These are phyloP conservation scores for Suncus etruscus DNA, from an alignment of 2,113 vertebrate genomes.

Conservation along the genomic window DNA sequence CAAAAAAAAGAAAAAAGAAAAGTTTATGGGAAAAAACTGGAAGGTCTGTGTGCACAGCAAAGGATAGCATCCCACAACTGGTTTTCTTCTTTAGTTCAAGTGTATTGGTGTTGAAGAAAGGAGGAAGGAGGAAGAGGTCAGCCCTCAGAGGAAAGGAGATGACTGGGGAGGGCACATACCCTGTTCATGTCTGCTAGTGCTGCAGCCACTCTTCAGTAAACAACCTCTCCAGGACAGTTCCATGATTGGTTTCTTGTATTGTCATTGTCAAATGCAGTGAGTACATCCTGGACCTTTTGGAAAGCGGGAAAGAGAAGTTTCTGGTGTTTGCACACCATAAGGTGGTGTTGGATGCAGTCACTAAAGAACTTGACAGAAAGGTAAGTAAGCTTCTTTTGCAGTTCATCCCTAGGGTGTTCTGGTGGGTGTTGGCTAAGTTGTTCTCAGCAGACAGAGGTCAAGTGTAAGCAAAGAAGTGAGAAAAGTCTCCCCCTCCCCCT, in stretches of 20 bases:
- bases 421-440: not conserved
- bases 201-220: not conserved
- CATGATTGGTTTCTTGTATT: not conserved
- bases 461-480: not conserved
- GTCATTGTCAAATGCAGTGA: constrained; percentile 88
- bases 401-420: not conserved
- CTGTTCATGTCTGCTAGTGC: not conserved
- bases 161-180: not conserved
- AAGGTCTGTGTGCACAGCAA: not conserved
- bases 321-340: constrained; percentile 98
- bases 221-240: not conserved
- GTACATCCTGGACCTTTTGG: constrained; percentile 95
- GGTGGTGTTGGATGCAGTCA: constrained; percentile 92
- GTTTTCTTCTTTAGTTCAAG: not conserved
- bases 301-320: constrained; percentile 96
- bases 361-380: constrained; percentile 91
- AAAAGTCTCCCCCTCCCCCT: too few species aligned
- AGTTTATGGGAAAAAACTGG: not conserved
- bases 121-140: not conserved
- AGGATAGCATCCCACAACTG: not conserved
- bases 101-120: not conserved
- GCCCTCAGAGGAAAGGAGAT: not conserved
- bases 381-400: constrained; percentile 85
- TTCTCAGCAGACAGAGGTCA: not conserved
- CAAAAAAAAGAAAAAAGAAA: too few species aligned